Evolutionary conservation across 2,113 vertebrate species (phyloP).

Genomic region (Equus quagga): DNA sequence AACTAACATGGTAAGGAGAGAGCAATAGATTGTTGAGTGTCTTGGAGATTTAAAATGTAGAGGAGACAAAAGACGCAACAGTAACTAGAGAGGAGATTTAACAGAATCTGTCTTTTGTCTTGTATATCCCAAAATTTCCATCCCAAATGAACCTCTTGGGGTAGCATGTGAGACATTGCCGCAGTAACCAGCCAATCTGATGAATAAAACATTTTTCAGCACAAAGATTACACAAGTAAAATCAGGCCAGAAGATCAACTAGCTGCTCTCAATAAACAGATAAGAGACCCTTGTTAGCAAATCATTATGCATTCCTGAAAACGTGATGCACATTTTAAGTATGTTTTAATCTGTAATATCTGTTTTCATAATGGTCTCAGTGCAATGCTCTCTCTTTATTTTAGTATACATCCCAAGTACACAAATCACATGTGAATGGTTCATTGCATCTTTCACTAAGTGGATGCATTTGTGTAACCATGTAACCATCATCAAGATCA

Average conservation of each 20-base stretch:
- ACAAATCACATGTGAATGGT: not conserved
- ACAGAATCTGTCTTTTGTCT: not conserved
- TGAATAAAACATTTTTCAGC: not conserved
- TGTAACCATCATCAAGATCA: not conserved
- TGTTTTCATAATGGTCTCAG: not conserved
- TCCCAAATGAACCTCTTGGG: not conserved
- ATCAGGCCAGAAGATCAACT: not conserved
- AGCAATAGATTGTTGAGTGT: not conserved
- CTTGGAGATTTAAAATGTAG: not conserved
- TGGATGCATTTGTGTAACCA: not conserved
- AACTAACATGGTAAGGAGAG: not conserved
- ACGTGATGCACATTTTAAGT: not conserved
- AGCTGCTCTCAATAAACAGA: not conserved
- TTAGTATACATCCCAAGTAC: not conserved
- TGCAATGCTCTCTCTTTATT: not conserved
- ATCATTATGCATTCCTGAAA: not conserved
- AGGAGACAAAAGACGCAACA: not conserved
- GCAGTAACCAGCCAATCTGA: not conserved
- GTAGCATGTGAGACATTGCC: not conserved
- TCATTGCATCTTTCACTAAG: not conserved
- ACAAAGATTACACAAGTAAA: not conserved
- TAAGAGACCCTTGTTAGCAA: not conserved
- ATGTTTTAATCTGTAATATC: not conserved
- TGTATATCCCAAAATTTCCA: not conserved
- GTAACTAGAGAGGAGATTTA: not conserved